These are phyloP conservation scores for Syngnathoides biaculeatus DNA, from an alignment of 2,113 vertebrate species.

Conservation along the genomic window DNA sequence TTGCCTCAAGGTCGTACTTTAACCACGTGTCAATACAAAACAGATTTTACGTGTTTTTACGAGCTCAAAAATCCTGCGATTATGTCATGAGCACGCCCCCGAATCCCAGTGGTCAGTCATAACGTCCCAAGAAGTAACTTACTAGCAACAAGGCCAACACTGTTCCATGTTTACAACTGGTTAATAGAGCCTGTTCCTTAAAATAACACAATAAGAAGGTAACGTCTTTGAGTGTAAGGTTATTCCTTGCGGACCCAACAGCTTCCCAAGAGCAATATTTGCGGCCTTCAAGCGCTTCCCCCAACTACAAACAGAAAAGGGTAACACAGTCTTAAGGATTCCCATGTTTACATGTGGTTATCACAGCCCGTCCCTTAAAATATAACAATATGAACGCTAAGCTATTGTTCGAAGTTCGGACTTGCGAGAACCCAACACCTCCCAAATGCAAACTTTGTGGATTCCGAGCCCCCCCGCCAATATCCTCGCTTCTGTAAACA, in stretches of 20 bases:
- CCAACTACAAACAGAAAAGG: neutral
- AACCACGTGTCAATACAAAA: neutral
- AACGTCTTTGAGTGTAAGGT: neutral
- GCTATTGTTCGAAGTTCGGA: neutral
- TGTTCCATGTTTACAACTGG: neutral
- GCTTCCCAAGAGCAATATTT: neutral
- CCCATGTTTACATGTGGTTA: neutral
- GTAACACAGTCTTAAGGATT: neutral
- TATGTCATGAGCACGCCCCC: neutral
- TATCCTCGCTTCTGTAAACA: neutral
- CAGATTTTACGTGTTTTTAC: neutral
- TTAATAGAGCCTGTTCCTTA: neutral
- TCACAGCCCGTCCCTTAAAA: neutral
- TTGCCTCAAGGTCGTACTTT: slow-evolving; percentile 22
- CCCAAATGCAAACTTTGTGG: neutral
- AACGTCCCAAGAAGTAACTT: neutral
- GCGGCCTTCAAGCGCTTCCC: neutral
- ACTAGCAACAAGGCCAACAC: neutral
- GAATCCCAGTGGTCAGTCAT: neutral
- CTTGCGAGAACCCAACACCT: neutral
- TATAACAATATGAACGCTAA: neutral
- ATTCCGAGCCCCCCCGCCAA: neutral
- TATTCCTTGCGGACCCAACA: neutral
- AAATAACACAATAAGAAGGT: neutral
- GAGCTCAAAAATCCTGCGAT: neutral